These are phyloP conservation scores for Hypena proboscidalis DNA, from an alignment of 2,888 invertebrate genomes.

Conservation along the genomic window DNA sequence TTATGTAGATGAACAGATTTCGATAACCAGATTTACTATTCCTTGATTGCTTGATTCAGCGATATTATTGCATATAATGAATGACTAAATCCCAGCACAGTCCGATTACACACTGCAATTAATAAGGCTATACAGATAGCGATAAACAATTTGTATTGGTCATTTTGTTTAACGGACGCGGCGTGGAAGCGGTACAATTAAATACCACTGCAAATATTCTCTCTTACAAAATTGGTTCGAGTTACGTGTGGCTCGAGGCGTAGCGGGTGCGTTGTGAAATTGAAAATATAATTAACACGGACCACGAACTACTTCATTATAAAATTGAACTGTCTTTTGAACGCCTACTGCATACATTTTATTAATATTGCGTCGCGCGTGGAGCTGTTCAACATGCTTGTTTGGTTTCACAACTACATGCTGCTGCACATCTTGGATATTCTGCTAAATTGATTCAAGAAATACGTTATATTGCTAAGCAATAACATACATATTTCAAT, in stretches of 20 bases:
- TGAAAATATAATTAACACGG: slow-evolving; percentile 76
- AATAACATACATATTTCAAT: no score
- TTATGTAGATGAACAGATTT: no score
- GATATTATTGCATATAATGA: slow-evolving; percentile 1
- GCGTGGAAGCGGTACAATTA: slow-evolving; percentile 40
- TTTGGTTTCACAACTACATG: slow-evolving; percentile 24
- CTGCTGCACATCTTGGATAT: slow-evolving; percentile 10
- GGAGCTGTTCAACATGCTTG: slow-evolving; percentile 32
- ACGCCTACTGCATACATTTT: slow-evolving; percentile 62
- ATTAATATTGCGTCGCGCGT: slow-evolving; percentile 37
- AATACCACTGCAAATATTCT: slow-evolving; percentile 54
- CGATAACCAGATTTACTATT: no score
- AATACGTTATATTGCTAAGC: no score
- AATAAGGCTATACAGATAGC: slow-evolving; percentile 7
- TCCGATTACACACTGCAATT: slow-evolving; percentile 6
- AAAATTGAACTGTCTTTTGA: slow-evolving; percentile 68
- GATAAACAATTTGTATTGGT: slow-evolving; percentile 30
- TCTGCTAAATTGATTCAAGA: no score
- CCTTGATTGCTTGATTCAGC: no score
- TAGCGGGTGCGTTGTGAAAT: slow-evolving; percentile 65
- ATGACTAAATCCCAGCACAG: slow-evolving; percentile 17
- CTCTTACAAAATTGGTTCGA: slow-evolving; percentile 53
- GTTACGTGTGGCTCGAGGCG: slow-evolving; percentile 57
- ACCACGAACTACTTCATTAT: slow-evolving; percentile 69
- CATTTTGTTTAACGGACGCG: slow-evolving; percentile 32